These are phyloP conservation scores for Chaenocephalus aceratus DNA, from an alignment of 2,113 vertebrate genomes.

Conservation along the genomic window DNA sequence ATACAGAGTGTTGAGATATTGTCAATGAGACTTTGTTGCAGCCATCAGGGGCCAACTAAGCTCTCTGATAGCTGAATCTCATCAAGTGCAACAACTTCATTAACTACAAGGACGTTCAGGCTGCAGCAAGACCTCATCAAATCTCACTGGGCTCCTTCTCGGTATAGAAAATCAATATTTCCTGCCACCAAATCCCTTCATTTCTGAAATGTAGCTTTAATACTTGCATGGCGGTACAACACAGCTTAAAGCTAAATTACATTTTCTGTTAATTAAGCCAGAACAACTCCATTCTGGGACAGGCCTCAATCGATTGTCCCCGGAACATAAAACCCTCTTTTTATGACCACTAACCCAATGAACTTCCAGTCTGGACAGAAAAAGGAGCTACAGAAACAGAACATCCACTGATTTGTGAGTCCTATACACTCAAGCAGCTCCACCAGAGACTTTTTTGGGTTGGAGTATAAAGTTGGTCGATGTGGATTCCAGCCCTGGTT, in stretches of 20 bases:
- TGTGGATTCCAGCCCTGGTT: slow-evolving; percentile 22
- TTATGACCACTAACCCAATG: slow-evolving; percentile 4
- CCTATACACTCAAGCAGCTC: background rate
- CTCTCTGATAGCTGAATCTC: background rate
- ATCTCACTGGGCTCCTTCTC: background rate
- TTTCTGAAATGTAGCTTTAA: slow-evolving; percentile 15
- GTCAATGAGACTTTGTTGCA: background rate
- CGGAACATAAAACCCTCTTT: slow-evolving; percentile 24
- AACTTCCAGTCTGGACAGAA: slow-evolving; percentile 19
- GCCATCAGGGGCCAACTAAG: background rate
- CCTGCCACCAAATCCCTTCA: background rate
- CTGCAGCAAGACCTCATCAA: slow-evolving; percentile 19
- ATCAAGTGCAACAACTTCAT: background rate
- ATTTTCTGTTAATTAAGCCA: slow-evolving; percentile 32
- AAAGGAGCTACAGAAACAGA: slow-evolving; percentile 7
- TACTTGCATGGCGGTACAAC: background rate
- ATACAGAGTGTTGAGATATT: background rate
- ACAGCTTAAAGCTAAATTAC: background rate
- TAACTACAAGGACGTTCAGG: slow-evolving; percentile 23
- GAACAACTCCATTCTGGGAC: slow-evolving; percentile 11
- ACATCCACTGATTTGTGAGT: slow-evolving; percentile 18
- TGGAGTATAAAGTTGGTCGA: background rate
- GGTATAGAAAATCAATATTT: slow-evolving; percentile 38
- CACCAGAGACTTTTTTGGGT: background rate
- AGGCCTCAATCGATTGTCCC: slow-evolving; percentile 11